Evolutionary conservation across 2,797 vertebrate species (phyloP).

Genomic region (Neopelma chrysocephalum): DNA sequence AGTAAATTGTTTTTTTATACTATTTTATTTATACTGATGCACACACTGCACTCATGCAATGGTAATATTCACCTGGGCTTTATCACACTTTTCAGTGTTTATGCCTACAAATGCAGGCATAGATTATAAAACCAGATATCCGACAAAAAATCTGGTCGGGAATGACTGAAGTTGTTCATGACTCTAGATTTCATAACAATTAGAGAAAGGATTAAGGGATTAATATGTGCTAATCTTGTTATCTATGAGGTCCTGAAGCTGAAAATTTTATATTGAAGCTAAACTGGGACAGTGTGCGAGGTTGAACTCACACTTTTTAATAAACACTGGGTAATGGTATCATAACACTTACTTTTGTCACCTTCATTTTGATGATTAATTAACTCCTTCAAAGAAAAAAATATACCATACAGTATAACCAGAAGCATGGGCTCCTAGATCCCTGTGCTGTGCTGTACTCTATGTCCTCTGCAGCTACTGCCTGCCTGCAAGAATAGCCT

Average conservation of each 20-base stretch:
- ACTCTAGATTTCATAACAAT: conserved; percentile 22
- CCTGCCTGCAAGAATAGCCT: not conserved
- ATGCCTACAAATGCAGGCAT: not conserved
- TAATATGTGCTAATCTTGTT: conserved; percentile 28
- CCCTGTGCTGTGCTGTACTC: not conserved
- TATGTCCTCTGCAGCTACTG: not conserved
- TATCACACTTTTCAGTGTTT: not conserved
- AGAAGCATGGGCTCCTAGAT: not conserved
- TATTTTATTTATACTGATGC: not conserved
- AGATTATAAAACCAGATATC: not conserved
- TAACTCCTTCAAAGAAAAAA: not conserved
- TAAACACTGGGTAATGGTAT: not conserved
- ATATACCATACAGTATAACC: not conserved
- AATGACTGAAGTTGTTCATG: conserved; percentile 3
- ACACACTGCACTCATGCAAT: not conserved
- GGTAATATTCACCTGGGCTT: not conserved
- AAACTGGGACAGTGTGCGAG: not conserved
- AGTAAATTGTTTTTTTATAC: no score
- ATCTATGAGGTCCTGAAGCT: conserved; percentile 1
- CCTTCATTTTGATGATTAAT: conserved; percentile 3
- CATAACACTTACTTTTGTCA: not conserved
- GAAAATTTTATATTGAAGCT: conserved; percentile 3
- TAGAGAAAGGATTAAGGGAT: conserved; percentile 29
- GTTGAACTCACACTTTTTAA: not conserved
- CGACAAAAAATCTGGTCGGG: not conserved